A percentile compares a stretch with the other conserved stretches of the same genome.
These are phyloP conservation scores for Stigmatopora argus DNA, from an alignment of 2,113 vertebrate genomes.

Conservation along the genomic window DNA sequence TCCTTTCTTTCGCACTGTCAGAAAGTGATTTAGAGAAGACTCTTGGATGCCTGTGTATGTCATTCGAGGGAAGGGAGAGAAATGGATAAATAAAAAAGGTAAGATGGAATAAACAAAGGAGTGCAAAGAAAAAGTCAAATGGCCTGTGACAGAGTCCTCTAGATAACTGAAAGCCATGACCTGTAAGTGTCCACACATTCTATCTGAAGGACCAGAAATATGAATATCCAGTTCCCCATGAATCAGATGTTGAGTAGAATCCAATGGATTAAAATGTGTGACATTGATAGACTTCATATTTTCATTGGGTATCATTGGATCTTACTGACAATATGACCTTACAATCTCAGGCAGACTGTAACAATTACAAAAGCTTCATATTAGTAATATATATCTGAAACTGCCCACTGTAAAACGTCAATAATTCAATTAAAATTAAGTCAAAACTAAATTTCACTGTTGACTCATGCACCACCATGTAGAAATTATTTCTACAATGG, in stretches of 20 bases:
- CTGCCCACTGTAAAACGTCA: neutral
- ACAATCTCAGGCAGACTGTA: neutral
- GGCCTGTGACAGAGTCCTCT: slow-evolving; percentile 32
- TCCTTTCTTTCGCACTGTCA: slow-evolving; percentile 68
- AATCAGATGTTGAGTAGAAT: neutral
- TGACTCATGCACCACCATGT: neutral
- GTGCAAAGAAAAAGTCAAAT: slow-evolving; percentile 28
- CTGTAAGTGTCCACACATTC: slow-evolving; percentile 22
- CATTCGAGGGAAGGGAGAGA: slow-evolving; percentile 36
- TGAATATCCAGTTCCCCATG: slow-evolving; percentile 3
- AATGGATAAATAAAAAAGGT: slow-evolving; percentile 54
- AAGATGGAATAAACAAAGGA: slow-evolving; percentile 53
- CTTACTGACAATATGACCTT: slow-evolving; percentile 4
- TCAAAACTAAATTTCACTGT: neutral
- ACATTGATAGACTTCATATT: slow-evolving; percentile 5
- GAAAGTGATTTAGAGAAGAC: slow-evolving; percentile 68
- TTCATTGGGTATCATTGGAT: slow-evolving; percentile 11
- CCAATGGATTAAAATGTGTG: neutral
- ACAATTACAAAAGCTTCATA: neutral
- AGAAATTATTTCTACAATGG: neutral
- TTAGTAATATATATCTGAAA: neutral
- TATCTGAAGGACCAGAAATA: slow-evolving; percentile 19
- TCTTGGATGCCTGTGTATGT: slow-evolving; percentile 40
- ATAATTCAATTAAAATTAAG: neutral
- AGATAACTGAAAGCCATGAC: slow-evolving; percentile 39